phyloP scores from a whole-genome alignment of 2,888 invertebrate species.

The Keiferia lycopersicella region DNA sequence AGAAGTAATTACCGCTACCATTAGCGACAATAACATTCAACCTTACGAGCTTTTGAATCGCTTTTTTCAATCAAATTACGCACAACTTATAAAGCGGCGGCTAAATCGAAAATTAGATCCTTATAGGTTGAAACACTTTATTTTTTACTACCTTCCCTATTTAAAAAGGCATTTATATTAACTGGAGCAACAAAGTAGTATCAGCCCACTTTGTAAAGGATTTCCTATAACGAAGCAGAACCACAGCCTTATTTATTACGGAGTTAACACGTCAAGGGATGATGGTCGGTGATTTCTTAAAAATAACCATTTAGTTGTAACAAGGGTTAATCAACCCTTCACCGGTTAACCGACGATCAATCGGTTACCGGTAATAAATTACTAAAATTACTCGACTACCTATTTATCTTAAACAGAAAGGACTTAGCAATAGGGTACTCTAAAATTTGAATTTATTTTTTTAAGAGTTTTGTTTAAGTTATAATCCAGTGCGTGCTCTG shows the following conservation, averaged over 20 bases:
- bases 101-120: conserved; percentile 21
- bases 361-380: conserved; percentile 50
- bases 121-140: conserved; percentile 18
- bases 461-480: too few species aligned
- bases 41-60: conserved; percentile 29
- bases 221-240: conserved; percentile 33
- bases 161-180: conserved; percentile 26
- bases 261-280: conserved; percentile 73
- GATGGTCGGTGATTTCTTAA: conserved; percentile 51
- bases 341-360: conserved; percentile 63
- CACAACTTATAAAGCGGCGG: conserved; percentile 7
- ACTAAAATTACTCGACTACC: conserved; percentile 49
- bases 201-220: conserved; percentile 24
- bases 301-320: conserved; percentile 63
- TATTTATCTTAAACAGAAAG: conserved; percentile 10
- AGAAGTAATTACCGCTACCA: conserved; percentile 47
- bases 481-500: too few species aligned
- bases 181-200: conserved; percentile 29
- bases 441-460: too few species aligned
- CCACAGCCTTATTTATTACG: conserved; percentile 56
- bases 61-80: conserved; percentile 24
- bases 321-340: conserved; percentile 54
- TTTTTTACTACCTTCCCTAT: conserved; percentile 21
- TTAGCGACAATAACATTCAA: conserved; percentile 37
- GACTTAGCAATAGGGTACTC: too few species aligned